Base-by-base conservation (phyloP, 2,797 vertebrate species). In the Molossus molossus region DNA sequence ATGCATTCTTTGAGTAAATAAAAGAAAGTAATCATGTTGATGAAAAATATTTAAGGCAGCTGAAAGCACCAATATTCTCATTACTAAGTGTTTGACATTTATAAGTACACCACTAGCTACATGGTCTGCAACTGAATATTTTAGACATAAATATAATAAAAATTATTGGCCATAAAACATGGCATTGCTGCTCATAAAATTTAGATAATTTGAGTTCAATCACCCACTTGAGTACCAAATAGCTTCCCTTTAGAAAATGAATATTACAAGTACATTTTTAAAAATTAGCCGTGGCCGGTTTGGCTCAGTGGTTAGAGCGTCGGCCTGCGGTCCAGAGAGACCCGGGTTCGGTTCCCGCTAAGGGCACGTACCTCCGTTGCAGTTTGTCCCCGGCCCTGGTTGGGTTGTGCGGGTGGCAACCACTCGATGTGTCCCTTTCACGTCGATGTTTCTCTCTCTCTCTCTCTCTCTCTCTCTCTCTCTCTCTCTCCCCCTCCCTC, bases 21-120 rank as follows among this genome's bases (percentile, higher is more conserved):
- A 45, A 29, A 82, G 55, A 50, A 75, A 55, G 13, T 79, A 57
- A 40, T 60, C 53, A 73, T 79, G 37, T 57, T 33, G 17, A 33
- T 87, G 57, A 65, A 70, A 94, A 84, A n/a, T n/a, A 53, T 37
- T 65, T 72, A 72, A 91, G 21, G 25, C 45, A 79, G 40, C 27
- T 88, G 64, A 60, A 4, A 50, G 25, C 17, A 80, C 10, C 9
- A 17, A 27, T 50, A 37, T 57, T 96, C 73, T 88, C 57, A 79
- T n/a, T 93, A 77, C 6, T 70, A 67, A 21, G n/a, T 82, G 89
- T 58, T 8, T 55, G n/a, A 62, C 53, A 21, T 76, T 60, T 64
- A 48, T 0, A 81, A 45, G 21, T 18, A 55, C 5, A 25, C 9
- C 11, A 53, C 69, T 1, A 69, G 23, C 50, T 37, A 29, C 8